phyloP scores from a whole-genome alignment of 2,888 invertebrate species.

The Gerris lacustris region DNA sequence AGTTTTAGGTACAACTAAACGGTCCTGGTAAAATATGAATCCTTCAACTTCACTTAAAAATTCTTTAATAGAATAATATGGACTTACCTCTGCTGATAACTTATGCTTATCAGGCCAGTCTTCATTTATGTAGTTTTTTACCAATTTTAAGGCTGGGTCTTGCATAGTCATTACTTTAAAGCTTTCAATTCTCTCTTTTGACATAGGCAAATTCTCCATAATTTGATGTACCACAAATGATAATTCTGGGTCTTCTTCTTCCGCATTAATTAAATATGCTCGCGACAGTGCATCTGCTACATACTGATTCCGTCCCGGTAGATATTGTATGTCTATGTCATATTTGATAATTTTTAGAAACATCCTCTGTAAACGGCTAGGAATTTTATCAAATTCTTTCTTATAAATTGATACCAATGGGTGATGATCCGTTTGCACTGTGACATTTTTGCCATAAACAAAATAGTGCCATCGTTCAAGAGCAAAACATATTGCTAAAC shows the following conservation, averaged over 20 bases:
- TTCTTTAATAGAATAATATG: constrained; percentile 1
- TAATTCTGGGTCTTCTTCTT: constrained; percentile 21
- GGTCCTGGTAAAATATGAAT: constrained; percentile 11
- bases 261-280: constrained; percentile 18
- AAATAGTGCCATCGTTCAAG: constrained; percentile 24
- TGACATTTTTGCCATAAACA: constrained; percentile 13
- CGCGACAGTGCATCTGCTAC: constrained; percentile 28
- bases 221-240: constrained; percentile 24
- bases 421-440: constrained; percentile 20
- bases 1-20: constrained; percentile 19
- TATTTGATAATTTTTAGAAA: constrained; percentile 20
- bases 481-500: constrained; percentile 34
- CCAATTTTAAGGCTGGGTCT: not conserved
- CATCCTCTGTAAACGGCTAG: constrained; percentile 21
- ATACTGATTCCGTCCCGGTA: constrained; percentile 30
- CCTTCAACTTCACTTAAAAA: constrained; percentile 16
- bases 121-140: not conserved
- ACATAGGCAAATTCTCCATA: constrained; percentile 26
- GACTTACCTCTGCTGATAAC: not conserved
- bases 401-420: constrained; percentile 19
- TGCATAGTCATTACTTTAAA: constrained; percentile 22
- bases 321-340: constrained; percentile 24
- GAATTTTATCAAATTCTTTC: constrained; percentile 20
- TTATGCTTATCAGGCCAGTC: not conserved
- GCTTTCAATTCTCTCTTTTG: constrained; percentile 20